Conservation (phyloP, 2,888 invertebrate genomes). For the Sarcophaga carnaria region DNA sequence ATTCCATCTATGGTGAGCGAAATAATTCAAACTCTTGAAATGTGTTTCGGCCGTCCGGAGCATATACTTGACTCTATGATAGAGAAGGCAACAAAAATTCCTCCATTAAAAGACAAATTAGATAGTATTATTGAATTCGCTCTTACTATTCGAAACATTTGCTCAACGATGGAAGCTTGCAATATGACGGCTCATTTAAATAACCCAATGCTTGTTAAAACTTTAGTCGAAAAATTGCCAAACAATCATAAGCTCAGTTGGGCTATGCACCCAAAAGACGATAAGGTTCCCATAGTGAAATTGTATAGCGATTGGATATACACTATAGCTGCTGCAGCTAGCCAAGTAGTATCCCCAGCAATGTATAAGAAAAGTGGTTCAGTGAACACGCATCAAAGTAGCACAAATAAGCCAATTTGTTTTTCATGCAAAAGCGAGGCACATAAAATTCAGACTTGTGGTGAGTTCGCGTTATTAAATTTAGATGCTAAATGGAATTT, state of each 20-base stretch:
- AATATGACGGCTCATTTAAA: slow-evolving; percentile 28
- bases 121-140: slow-evolving; percentile 32
- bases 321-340: slow-evolving; percentile 54
- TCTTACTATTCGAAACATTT: slow-evolving; percentile 39
- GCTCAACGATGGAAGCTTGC: slow-evolving; percentile 46
- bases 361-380: slow-evolving; percentile 26
- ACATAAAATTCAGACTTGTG: slow-evolving; percentile 39
- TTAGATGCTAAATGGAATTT: slow-evolving; percentile 44
- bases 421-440: slow-evolving; percentile 32
- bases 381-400: slow-evolving; percentile 45
- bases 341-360: slow-evolving; percentile 49
- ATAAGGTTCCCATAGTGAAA: slow-evolving; percentile 35
- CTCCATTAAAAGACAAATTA: slow-evolving; percentile 37
- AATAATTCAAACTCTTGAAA: slow-evolving; percentile 59
- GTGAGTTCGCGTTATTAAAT: slow-evolving; percentile 31
- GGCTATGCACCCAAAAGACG: slow-evolving; percentile 55
- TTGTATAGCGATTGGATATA: slow-evolving; percentile 50
- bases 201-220: slow-evolving; percentile 43
- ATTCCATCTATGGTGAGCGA: slow-evolving; percentile 57
- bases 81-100: slow-evolving; percentile 41
- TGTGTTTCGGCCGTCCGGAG: slow-evolving; percentile 59
- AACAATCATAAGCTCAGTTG: slow-evolving; percentile 57
- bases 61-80: slow-evolving; percentile 58
- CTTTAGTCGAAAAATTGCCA: slow-evolving; percentile 51
- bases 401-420: slow-evolving; percentile 5